Evolutionary conservation across 2,113 vertebrate species (phyloP), one percentile per base, ranked within the genome.

Genomic region (Callaeas wilsoni): DNA sequence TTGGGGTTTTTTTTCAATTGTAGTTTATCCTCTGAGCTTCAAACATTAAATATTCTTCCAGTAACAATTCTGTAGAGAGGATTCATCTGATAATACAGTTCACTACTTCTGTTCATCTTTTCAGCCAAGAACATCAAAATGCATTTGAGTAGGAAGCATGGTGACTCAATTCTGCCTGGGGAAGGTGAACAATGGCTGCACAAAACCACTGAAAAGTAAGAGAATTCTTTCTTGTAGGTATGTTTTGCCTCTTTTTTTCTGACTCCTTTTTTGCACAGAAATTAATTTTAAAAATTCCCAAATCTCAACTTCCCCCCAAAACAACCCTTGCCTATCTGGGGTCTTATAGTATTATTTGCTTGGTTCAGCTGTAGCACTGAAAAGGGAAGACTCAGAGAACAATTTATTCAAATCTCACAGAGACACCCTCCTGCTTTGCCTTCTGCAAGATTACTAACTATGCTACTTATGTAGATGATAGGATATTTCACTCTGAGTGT

Each of bases 291-390:
- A 67, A 52, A 52, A 46, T 1, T 1, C 3, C 16, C 20, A 87
- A 14, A 26, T 41, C 25, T 63, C 25, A 71, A n/a, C 27, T 55
- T 3, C 2, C 26, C 4, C 5, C 1, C 2, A 15, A 41, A 52
- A 2, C 12, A 71, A 10, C 3, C 7, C 2, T 57, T 76, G 32
- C 3, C 11, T 13, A 26, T 35, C 16, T 10, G 12, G 6, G 6
- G 4, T 50, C 19, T 59, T 82, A 35, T 3, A 25, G 32, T 18
- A 50, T 57, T 64, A 18, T 76, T 67, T 78, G 11, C 9, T 74
- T 55, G 19, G 20, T 53, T 84, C 46, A 53, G 13, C 9, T 67
- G 17, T 57, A 41, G 50, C 52, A 78, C 8, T 57, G 21, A 49
- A 55, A 83, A 63, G 4, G 4, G 4, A 77, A 84, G 13, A 47